phyloP scores from a whole-genome alignment of 2,113 vertebrate species.

The Xiphophorus hellerii region DNA sequence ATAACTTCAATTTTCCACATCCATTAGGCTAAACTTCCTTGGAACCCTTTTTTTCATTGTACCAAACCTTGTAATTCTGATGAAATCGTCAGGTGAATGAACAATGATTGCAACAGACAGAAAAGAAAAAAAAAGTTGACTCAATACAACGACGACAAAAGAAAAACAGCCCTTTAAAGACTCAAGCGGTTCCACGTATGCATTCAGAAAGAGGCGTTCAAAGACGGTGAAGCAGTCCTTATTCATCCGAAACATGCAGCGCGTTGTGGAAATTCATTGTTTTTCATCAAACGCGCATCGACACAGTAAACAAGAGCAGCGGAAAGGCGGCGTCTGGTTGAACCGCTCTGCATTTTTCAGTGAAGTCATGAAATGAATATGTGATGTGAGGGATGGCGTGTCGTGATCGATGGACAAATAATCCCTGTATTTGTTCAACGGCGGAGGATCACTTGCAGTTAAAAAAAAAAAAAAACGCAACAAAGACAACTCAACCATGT shows the following conservation, averaged over 20 bases:
- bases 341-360: constrained; percentile 9
- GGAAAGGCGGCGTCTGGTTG: neutral
- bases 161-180: constrained; percentile 1
- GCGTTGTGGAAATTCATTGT: neutral
- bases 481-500: constrained; percentile 21
- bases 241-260: neutral
- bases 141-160: no score
- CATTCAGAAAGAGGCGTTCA: neutral
- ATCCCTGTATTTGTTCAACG: constrained; percentile 4
- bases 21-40: constrained; percentile 58
- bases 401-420: constrained; percentile 41
- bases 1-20: constrained; percentile 65
- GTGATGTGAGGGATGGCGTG: constrained; percentile 39
- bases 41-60: constrained; percentile 21
- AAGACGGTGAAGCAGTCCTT: neutral
- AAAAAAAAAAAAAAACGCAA: constrained; percentile 12
- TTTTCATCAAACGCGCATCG: neutral
- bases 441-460: constrained; percentile 20
- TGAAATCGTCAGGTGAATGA: constrained; percentile 8
- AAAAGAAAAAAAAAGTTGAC: neutral
- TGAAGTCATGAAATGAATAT: constrained; percentile 26
- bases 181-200: neutral
- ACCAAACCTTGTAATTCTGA: constrained; percentile 9
- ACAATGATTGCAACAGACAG: constrained; percentile 1
- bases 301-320: neutral